These are phyloP conservation scores for Sthenelais limicola DNA, from an alignment of 2,888 invertebrate species.

Conservation along the genomic window DNA sequence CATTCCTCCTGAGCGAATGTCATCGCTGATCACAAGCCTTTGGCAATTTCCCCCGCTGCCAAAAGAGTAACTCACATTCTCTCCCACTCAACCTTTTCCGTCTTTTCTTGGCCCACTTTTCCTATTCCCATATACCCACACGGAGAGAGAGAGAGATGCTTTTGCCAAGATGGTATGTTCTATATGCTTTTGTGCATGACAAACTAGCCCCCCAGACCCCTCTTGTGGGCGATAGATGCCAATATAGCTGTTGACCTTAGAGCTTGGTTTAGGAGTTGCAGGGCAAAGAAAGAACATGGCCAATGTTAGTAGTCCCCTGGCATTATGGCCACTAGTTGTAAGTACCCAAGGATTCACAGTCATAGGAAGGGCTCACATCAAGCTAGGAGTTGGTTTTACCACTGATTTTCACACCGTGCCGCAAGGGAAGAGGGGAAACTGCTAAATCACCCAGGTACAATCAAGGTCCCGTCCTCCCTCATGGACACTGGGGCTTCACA, in stretches of 20 bases:
- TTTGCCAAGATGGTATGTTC: too few relatives aligned
- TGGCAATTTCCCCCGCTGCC: neutral
- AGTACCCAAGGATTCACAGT: too few relatives aligned
- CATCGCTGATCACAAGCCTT: slow-evolving; percentile 16
- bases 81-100: neutral
- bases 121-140: slow-evolving; percentile 10
- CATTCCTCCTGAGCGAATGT: neutral
- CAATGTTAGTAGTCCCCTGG: slow-evolving; percentile 4
- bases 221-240: neutral
- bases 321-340: slow-evolving; percentile 2
- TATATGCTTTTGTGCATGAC: slow-evolving; percentile 18
- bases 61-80: neutral
- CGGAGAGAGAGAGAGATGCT: too few relatives aligned
- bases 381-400: too few relatives aligned
- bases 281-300: neutral
- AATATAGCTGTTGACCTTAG: too few relatives aligned
- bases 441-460: too few relatives aligned
- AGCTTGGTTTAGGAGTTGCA: neutral
- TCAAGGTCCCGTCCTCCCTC: too few relatives aligned
- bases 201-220: neutral
- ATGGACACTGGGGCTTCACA: too few relatives aligned
- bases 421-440: neutral
- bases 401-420: too few relatives aligned
- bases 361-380: too few relatives aligned
- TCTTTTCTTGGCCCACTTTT: neutral